Conservation (phyloP, 2,888 invertebrate genomes). For the Chrysolina haemoptera region DNA sequence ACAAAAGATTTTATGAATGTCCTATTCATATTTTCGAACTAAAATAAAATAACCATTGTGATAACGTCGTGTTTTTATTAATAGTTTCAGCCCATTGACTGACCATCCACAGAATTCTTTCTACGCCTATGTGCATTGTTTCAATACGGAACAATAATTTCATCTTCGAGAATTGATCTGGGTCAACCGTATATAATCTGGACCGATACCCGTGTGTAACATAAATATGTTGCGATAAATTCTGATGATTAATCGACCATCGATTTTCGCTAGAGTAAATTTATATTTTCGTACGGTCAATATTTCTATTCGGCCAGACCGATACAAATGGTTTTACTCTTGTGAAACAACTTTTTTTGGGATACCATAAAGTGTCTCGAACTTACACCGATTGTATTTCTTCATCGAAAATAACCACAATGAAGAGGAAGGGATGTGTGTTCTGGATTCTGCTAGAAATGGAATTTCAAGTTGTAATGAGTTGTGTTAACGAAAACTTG, state of each 20-base stretch:
- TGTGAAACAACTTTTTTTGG: background rate
- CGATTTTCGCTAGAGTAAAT: conserved; percentile 32
- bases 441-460: no score
- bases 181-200: conserved; percentile 34
- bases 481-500: no score
- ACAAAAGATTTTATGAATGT: no score
- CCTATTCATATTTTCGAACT: no score
- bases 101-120: no score
- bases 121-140: conserved; percentile 40
- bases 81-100: background rate
- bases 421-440: no score
- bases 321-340: conserved; percentile 1
- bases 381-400: background rate
- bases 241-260: conserved; percentile 37
- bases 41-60: no score
- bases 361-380: background rate
- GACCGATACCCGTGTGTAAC: conserved; percentile 30
- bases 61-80: background rate
- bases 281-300: conserved; percentile 11
- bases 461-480: no score
- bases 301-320: conserved; percentile 6
- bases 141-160: conserved; percentile 37
- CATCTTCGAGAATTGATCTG: conserved; percentile 45
- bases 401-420: no score
- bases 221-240: conserved; percentile 43